Evolutionary conservation across 2,113 vertebrate species (phyloP).

Genomic region (Paramisgurnus dabryanus): DNA sequence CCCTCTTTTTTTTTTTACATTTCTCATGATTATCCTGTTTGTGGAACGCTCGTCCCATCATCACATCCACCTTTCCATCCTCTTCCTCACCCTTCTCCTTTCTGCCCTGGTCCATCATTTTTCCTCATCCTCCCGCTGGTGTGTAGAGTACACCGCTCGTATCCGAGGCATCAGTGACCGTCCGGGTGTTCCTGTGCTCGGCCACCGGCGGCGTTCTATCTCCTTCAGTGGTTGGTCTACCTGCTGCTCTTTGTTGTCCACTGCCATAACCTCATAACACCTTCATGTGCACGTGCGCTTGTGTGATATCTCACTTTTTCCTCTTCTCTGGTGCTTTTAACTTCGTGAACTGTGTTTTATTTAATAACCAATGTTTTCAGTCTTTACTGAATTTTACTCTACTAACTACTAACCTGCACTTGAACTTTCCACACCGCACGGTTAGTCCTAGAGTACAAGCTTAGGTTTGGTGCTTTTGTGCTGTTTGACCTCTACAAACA

Average conservation of each 20-base stretch:
- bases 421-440: not conserved
- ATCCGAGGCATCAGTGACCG: conserved; percentile 79
- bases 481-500: conserved; percentile 48
- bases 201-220: conserved; percentile 80
- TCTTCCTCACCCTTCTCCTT: conserved; percentile 64
- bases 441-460: not conserved
- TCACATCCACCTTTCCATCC: conserved; percentile 43
- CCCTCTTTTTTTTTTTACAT: not conserved
- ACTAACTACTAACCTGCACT: not conserved
- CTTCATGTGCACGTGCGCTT: not conserved
- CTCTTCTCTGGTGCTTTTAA: not conserved
- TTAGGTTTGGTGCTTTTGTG: conserved; percentile 42
- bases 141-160: conserved; percentile 89
- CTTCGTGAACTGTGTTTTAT: not conserved
- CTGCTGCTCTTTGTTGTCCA: conserved; percentile 3
- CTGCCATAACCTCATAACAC: not conserved
- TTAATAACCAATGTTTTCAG: no score
- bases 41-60: conserved; percentile 31
- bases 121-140: conserved; percentile 63
- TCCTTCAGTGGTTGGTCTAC: conserved; percentile 87
- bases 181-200: conserved; percentile 75
- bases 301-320: not conserved
- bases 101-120: conserved; percentile 59
- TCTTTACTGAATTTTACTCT: not conserved
- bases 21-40: conserved; percentile 33